These are phyloP conservation scores for Genyomyrus donnyi DNA, from an alignment of 2,113 vertebrate genomes.

Conservation along the genomic window DNA sequence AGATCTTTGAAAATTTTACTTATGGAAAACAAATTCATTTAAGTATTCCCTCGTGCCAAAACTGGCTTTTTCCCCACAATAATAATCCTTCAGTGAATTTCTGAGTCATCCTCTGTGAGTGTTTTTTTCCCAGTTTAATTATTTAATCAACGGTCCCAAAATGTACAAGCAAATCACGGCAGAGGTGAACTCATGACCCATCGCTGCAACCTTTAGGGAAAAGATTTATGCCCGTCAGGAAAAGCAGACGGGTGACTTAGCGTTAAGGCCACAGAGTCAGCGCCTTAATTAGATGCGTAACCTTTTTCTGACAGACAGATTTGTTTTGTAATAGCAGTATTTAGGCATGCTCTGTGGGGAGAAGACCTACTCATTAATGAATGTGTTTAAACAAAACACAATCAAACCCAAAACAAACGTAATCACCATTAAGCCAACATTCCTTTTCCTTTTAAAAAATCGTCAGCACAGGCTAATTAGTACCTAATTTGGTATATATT, in stretches of 20 bases:
- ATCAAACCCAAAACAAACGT: constrained; percentile 56
- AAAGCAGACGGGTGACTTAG: constrained; percentile 57
- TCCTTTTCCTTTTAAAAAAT: constrained; percentile 41
- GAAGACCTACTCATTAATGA: constrained; percentile 72
- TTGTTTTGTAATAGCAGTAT: constrained; percentile 63
- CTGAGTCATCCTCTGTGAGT: background rate
- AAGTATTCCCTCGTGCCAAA: background rate
- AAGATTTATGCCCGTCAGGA: constrained; percentile 57
- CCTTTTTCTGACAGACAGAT: constrained; percentile 63
- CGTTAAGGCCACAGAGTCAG: constrained; percentile 55
- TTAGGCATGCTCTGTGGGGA: constrained; percentile 72
- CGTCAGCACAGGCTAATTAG: constrained; percentile 31
- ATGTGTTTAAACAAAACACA: constrained; percentile 69
- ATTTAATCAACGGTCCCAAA: constrained; percentile 66
- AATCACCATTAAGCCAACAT: constrained; percentile 52
- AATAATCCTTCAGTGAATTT: constrained; percentile 37
- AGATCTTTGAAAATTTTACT: constrained; percentile 1
- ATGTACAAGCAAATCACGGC: constrained; percentile 63
- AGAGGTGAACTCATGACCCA: constrained; percentile 61
- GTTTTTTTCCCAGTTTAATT: constrained; percentile 53
- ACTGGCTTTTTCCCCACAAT: background rate
- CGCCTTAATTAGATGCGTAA: constrained; percentile 51
- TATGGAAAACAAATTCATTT: background rate
- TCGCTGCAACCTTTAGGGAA: constrained; percentile 53
- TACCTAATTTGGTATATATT: constrained; percentile 34